phyloP scores from a whole-genome alignment of 2,113 vertebrate genomes.

The Maccullochella peelii region DNA sequence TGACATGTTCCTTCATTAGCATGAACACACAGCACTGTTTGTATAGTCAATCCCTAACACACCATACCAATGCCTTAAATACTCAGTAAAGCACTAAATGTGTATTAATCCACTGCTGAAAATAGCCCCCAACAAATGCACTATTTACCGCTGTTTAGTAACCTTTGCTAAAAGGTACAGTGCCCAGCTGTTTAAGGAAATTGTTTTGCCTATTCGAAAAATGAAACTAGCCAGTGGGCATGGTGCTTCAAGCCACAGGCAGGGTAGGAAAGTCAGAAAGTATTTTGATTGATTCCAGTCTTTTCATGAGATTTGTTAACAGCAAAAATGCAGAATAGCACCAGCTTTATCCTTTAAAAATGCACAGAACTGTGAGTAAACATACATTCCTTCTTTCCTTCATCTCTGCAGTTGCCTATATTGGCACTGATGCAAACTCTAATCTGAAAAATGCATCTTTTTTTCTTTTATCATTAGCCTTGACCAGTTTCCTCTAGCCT shows the following conservation, averaged over 20 bases:
- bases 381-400: too few relatives aligned
- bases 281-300: background rate
- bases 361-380: too few relatives aligned
- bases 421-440: too few relatives aligned
- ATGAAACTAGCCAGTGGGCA: background rate
- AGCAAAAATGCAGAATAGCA: too few relatives aligned
- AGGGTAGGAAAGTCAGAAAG: too few relatives aligned
- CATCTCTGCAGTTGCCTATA: too few relatives aligned
- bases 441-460: background rate
- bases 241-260: too few relatives aligned
- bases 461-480: too few relatives aligned
- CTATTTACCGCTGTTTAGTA: background rate
- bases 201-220: background rate
- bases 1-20: background rate
- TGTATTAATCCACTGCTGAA: background rate
- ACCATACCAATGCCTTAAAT: too few relatives aligned
- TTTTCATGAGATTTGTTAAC: constrained; percentile 1
- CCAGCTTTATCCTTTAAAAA: too few relatives aligned
- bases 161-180: background rate
- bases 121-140: background rate
- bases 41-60: background rate
- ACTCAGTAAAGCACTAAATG: background rate
- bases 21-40: background rate
- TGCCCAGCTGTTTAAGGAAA: background rate
- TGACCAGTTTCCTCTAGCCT: too few relatives aligned